Evolutionary conservation across 2,888 invertebrate genomes (phyloP), one percentile per base, ranked within the genome.

Genomic region (Chouioia cunea): DNA sequence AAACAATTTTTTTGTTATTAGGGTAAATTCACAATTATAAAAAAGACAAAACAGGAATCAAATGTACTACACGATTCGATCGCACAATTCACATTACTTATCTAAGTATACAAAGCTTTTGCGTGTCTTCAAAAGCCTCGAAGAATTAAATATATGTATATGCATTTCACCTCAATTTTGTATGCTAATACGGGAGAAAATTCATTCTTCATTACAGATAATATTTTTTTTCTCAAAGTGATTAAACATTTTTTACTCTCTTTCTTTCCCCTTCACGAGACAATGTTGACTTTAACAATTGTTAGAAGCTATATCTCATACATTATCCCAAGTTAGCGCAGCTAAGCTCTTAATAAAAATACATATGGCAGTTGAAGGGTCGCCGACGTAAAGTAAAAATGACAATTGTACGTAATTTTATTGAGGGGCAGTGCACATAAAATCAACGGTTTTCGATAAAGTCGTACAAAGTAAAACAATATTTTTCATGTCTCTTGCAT

Each of bases 251-350:
- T 68, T 68, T 63, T 70, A 50, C 58, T 52, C 53, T 47, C 52
- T 64, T 57, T 72, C 46, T n/a, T 63, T 66, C 63, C 53, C 77
- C 75, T 77, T 74, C 71, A 76, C 73, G 76, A 77, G 78, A 77
- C 78, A 77, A 78, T 77, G 18, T 36, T 57, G 73, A 67, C 67
- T 70, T 73, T 62, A 84, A 83, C 81, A 83, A 82, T 80, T 77
- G 77, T 83, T 83, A 83, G 82, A 84, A 84, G 81, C 82, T 82
- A 82, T 79, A 79, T 83, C 79, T 80, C 80, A 79, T 80, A 79
- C 79, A 74, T 78, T 79, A 79, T 83, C 80, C 84, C 83, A 84
- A 82, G 82, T 83, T 82, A 83, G 82, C 80, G 81, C 81, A 79
- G 78, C 77, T 78, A 83, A 70, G 70, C 53, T 74, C 56, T 58